Conservation (phyloP, 2,113 vertebrate genomes). For the Crotalus tigris region DNA sequence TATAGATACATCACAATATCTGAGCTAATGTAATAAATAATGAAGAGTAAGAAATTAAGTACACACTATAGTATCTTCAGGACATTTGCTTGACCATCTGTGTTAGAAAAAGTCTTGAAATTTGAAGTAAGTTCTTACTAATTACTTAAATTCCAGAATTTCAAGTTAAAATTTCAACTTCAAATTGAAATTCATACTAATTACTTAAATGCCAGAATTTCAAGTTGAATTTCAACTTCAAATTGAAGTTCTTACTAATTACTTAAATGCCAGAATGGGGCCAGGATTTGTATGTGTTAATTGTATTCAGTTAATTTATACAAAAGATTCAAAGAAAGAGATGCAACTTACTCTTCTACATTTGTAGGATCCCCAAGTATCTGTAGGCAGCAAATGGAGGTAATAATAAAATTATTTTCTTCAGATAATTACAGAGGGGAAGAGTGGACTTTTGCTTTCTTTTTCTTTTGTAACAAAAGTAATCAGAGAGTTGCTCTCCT, state of each 20-base stretch:
- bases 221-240: no score
- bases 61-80: neutral
- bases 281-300: conserved; percentile 29
- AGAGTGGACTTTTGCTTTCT: conserved; percentile 33
- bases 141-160: neutral
- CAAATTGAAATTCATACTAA: no score
- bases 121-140: conserved; percentile 2
- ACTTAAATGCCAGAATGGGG: conserved; percentile 48
- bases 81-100: neutral
- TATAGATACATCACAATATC: neutral
- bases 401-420: conserved; percentile 56
- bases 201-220: no score
- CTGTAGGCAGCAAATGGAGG: conserved; percentile 42
- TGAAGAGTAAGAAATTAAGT: neutral
- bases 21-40: neutral
- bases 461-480: neutral
- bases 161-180: no score
- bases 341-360: conserved; percentile 38
- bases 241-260: neutral
- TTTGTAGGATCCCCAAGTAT: conserved; percentile 43
- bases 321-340: conserved; percentile 33
- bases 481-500: conserved; percentile 9
- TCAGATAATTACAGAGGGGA: conserved; percentile 53
- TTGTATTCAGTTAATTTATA: conserved; percentile 46
- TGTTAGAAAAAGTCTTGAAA: conserved; percentile 32